Percentiles rank a stretch among this genome's conserved stretches.
These are phyloP conservation scores for Haemorhous mexicanus DNA, from an alignment of 2,113 vertebrate species.

Conservation along the genomic window DNA sequence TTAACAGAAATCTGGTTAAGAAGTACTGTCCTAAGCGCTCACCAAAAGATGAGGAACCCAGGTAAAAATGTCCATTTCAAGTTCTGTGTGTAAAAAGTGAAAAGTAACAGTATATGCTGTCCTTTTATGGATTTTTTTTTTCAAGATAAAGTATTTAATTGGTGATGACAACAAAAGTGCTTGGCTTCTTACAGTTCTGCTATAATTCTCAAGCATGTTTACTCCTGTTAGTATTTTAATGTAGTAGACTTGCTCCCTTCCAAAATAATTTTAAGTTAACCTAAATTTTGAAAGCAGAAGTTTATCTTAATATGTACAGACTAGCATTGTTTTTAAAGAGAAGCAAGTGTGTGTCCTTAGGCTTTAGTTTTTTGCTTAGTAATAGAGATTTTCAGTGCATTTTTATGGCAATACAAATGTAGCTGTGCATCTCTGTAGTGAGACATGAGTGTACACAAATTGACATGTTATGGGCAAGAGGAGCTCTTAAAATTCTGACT, in stretches of 20 bases:
- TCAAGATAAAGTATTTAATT: not conserved
- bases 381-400: not conserved
- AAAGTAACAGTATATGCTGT: not conserved
- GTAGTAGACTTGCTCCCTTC: not conserved
- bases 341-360: not conserved
- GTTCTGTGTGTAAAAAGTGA: not conserved
- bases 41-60: constrained; percentile 95
- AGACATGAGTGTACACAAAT: not conserved
- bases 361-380: not conserved
- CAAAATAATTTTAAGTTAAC: not conserved
- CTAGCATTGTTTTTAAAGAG: not conserved
- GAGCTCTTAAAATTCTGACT: not conserved
- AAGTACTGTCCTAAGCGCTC: constrained; percentile 96
- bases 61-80: constrained; percentile 73
- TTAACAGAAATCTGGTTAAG: constrained; percentile 90
- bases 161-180: not conserved
- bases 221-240: not conserved
- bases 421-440: not conserved
- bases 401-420: not conserved
- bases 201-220: not conserved
- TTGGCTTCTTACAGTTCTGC: not conserved
- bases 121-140: not conserved
- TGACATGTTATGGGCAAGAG: not conserved
- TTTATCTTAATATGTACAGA: not conserved
- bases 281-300: not conserved